Evolutionary conservation across 2,888 invertebrate species (phyloP).

Genomic region (Euzetes globulus): DNA sequence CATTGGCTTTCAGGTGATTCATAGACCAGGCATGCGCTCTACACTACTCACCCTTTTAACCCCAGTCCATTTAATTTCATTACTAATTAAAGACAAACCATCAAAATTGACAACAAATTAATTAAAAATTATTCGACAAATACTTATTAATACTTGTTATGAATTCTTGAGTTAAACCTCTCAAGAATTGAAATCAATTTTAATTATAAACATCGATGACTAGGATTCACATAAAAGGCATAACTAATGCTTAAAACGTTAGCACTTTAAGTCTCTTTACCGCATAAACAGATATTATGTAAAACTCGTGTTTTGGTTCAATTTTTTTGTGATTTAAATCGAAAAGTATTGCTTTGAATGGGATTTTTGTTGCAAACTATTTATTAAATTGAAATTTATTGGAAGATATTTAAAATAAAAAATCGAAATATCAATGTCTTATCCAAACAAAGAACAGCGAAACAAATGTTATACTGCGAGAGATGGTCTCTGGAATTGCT

Average conservation of each 20-base stretch:
- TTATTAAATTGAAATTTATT: not conserved
- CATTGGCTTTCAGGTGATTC: not conserved
- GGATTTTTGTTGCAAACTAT: not conserved
- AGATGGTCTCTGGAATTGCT: constrained; percentile 82
- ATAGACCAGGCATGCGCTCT: not conserved
- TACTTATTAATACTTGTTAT: no score
- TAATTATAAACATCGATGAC: no score
- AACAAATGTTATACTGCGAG: constrained; percentile 74
- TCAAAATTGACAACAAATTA: no score
- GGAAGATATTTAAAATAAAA: not conserved
- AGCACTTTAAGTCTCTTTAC: not conserved
- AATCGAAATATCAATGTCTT: constrained; percentile 55
- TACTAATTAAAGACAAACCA: no score
- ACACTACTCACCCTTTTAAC: not conserved
- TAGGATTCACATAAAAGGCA: no score
- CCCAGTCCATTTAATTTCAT: no score
- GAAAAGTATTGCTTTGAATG: not conserved
- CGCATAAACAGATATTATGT: no score
- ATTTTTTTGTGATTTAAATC: not conserved
- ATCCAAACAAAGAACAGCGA: constrained; percentile 66
- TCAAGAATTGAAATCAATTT: no score
- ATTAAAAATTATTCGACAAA: no score
- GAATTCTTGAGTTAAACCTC: no score
- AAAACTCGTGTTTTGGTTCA: not conserved
- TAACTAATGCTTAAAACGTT: no score